These are phyloP conservation scores for Carcharodon carcharias DNA, from an alignment of 2,797 vertebrate genomes.

Conservation along the genomic window DNA sequence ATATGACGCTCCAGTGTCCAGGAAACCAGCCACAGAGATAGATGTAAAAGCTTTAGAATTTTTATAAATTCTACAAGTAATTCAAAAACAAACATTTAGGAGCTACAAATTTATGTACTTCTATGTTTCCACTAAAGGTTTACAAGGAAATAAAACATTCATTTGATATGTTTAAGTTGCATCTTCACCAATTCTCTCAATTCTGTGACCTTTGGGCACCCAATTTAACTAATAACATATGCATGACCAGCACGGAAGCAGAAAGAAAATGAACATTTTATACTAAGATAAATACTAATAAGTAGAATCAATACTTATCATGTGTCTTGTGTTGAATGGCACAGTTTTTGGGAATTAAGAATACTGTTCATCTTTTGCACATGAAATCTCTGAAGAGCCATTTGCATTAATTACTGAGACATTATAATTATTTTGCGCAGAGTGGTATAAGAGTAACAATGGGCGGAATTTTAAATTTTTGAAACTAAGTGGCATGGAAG, in stretches of 20 bases:
- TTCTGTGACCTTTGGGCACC: not conserved
- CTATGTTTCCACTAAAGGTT: not conserved
- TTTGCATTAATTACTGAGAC: not conserved
- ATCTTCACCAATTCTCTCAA: not conserved
- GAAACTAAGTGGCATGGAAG: too few species aligned
- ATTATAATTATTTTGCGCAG: not conserved
- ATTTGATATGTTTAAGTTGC: not conserved
- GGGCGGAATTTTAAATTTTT: too few species aligned
- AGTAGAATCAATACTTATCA: not conserved
- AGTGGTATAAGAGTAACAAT: not conserved
- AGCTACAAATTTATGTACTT: not conserved
- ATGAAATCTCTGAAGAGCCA: not conserved
- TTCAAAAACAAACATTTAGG: not conserved
- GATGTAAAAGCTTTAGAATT: not conserved
- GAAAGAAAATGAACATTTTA: not conserved
- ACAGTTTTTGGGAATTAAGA: not conserved
- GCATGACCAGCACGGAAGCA: not conserved
- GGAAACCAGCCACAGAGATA: not conserved
- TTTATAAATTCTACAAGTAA: not conserved
- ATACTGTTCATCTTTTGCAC: not conserved
- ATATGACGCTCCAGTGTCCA: not conserved
- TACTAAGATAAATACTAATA: not conserved
- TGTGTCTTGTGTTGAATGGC: not conserved
- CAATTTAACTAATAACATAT: not conserved
- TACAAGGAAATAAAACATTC: conserved; percentile 10